These are phyloP conservation scores for Subacronicta megacephala DNA, from an alignment of 2,888 invertebrate genomes.

Conservation along the genomic window DNA sequence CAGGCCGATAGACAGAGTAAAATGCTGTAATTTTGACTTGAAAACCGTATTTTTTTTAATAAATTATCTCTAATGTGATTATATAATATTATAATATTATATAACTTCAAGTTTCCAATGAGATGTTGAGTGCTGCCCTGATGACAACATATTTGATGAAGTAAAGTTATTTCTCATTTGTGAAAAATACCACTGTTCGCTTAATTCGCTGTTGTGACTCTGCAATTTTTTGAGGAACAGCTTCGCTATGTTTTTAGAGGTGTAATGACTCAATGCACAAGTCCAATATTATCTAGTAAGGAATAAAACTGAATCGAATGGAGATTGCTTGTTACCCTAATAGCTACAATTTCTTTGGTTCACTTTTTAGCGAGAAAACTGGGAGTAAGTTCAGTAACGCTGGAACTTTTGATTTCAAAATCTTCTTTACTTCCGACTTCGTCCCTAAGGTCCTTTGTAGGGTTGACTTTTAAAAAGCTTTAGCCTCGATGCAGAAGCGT, in stretches of 20 bases:
- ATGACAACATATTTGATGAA: too few relatives aligned
- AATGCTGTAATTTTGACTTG: too few relatives aligned
- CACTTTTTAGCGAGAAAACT: constrained; percentile 4
- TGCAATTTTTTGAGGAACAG: too few relatives aligned
- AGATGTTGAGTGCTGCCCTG: too few relatives aligned
- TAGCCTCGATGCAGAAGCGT: neutral
- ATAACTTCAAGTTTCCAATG: too few relatives aligned
- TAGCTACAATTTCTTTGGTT: constrained; percentile 15
- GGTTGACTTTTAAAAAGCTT: neutral
- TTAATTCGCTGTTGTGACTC: too few relatives aligned
- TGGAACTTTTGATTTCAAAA: neutral
- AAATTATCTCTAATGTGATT: too few relatives aligned
- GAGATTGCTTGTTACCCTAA: constrained; percentile 31
- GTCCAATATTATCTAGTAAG: constrained; percentile 23
- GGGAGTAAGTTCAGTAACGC: neutral
- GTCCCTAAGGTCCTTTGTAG: neutral
- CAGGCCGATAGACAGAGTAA: too few relatives aligned
- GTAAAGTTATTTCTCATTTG: too few relatives aligned
- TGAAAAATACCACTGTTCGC: too few relatives aligned
- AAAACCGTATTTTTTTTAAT: too few relatives aligned
- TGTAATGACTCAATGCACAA: constrained; percentile 13
- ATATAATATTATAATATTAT: too few relatives aligned
- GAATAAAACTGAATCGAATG: constrained; percentile 39
- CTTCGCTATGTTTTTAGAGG: neutral
- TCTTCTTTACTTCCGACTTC: neutral